Percentiles rank a stretch among this genome's conserved stretches.
These are phyloP conservation scores for Rhopalosiphum padi DNA, from an alignment of 1,140 invertebrate genomes.

Conservation along the genomic window DNA sequence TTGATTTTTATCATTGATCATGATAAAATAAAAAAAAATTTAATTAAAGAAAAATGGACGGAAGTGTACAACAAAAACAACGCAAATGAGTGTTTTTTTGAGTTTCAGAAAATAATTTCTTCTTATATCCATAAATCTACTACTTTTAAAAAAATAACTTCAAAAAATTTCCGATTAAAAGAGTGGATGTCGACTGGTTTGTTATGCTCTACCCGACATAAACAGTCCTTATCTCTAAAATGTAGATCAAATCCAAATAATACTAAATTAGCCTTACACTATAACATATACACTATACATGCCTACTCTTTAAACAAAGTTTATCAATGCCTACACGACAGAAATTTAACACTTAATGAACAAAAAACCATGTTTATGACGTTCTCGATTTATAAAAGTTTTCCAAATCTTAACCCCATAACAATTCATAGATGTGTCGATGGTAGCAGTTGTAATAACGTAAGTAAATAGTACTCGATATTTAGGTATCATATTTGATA, in stretches of 20 bases:
- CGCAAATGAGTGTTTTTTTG: not conserved
- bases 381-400: not conserved
- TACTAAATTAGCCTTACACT: not conserved
- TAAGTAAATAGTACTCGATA: not conserved
- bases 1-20: not conserved
- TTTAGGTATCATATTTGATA: not conserved
- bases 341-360: not conserved
- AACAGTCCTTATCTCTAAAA: slow-evolving; percentile 29
- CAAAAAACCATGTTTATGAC: not conserved
- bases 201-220: not conserved
- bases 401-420: not conserved
- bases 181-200: slow-evolving; percentile 33
- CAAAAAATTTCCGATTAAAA: slow-evolving; percentile 41
- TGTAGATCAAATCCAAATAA: not conserved
- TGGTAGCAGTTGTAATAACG: not conserved
- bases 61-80: not conserved
- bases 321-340: not conserved
- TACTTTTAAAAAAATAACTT: slow-evolving; percentile 11
- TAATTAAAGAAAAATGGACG: not conserved
- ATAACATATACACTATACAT: not conserved
- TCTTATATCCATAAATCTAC: not conserved
- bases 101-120: not conserved
- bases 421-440: not conserved
- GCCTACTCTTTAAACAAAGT: not conserved
- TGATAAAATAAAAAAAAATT: not conserved